Percentiles rank a stretch among this genome's conserved stretches.
Evolutionary conservation across 2,888 invertebrate genomes (phyloP).

Genomic region (Drosophila neonasuta): DNA sequence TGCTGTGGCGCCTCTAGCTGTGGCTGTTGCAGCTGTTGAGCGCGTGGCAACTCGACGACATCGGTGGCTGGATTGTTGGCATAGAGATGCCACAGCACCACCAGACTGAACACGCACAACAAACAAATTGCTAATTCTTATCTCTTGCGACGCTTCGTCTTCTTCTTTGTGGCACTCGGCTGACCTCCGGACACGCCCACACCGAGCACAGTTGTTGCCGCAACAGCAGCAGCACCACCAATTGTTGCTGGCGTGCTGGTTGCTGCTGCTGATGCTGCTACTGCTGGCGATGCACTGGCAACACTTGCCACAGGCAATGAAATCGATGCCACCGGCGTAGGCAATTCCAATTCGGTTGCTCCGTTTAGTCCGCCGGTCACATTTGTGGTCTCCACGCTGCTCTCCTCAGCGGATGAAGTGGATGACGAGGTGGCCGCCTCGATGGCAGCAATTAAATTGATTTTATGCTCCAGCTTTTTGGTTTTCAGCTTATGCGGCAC

Average conservation of each 20-base stretch:
- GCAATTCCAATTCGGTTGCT: not conserved
- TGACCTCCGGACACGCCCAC: constrained; percentile 46
- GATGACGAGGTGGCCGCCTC: constrained; percentile 79
- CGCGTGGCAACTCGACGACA: constrained; percentile 1
- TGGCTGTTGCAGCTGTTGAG: constrained; percentile 15
- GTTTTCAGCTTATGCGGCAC: constrained; percentile 73
- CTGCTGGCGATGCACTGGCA: constrained; percentile 1
- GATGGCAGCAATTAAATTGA: constrained; percentile 79
- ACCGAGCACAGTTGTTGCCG: constrained; percentile 2
- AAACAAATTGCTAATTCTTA: constrained; percentile 83
- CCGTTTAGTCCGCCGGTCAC: not conserved
- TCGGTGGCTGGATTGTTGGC: constrained; percentile 51
- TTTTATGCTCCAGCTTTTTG: constrained; percentile 80
- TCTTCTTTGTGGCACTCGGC: constrained; percentile 80
- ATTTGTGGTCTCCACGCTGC: constrained; percentile 67
- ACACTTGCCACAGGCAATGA: constrained; percentile 3
- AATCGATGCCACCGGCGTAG: not conserved
- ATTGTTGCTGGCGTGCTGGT: constrained; percentile 2
- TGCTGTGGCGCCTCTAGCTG: constrained; percentile 1
- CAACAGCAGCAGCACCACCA: not conserved
- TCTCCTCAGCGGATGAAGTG: constrained; percentile 80
- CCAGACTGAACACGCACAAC: constrained; percentile 82
- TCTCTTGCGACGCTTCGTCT: constrained; percentile 82
- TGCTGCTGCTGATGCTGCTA: not conserved
- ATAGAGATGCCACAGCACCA: constrained; percentile 80